Base-by-base conservation (phyloP, 2,113 vertebrate genomes). In the Tympanuchus pallidicinctus region DNA sequence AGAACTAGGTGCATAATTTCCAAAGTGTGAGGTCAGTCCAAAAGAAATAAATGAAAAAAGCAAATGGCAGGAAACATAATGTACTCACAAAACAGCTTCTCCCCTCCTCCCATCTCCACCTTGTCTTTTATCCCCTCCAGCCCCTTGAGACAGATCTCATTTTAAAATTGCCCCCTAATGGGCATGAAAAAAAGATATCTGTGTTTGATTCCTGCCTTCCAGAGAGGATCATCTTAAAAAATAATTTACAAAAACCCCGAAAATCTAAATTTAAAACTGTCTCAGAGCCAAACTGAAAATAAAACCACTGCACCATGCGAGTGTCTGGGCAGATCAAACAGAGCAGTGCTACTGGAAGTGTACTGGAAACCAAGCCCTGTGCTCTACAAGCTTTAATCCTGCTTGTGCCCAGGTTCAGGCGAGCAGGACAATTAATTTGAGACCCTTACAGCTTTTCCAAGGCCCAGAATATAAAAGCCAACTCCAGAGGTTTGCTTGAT, bases 21-120 rank as follows among this genome's bases (percentile, higher is more conserved):
- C 88, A 94, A 96, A 97, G 82, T 87, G 95, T 91, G 93, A 97
- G 97, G 97, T 97, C 97, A 97, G 92, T 96, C 91, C 82, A 57
- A 96, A 93, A 86, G 86, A 96, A 97, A 97, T 65, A 70, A 96
- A 72, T 76, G 64, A 83, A 94, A 93, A 90, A 92, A 86, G 52
- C 93, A 96, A 97, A 97, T 79, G 85, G 90, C 79, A 95, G 93
- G 89, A 96, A 97, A 97, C 63, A 95, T 36, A 96, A 92, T 52
- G 65, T 47, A 79, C 88, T 86, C 43, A 0, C 78, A 95, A 94
- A 96, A 94, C 85, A 95, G 90, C 82, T 50, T 76, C 78, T 94
- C 75, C 81, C 79, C 84, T 93, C 82, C 88, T 94, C 93, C 84
- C 76, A 25, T 32, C 72, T 82, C 93, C 40, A 90, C 75, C 93